Conservation (phyloP, 1,140 invertebrate species). For the Zaprionus africanus region DNA sequence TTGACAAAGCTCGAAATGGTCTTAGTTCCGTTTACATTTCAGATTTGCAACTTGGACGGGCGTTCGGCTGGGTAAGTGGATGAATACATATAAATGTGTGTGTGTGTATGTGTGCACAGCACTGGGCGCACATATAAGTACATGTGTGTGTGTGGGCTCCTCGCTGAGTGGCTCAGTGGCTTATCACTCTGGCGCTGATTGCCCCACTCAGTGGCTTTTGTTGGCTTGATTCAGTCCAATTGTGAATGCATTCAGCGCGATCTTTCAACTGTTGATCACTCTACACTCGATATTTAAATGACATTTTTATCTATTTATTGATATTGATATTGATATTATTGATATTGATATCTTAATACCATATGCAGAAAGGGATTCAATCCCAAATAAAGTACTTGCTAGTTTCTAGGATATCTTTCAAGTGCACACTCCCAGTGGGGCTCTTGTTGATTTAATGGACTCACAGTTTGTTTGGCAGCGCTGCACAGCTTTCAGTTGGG, state of each 20-base stretch:
- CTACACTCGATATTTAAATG: not conserved
- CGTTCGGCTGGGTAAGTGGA: not conserved
- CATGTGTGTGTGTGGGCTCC: not conserved
- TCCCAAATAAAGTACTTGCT: too few species aligned
- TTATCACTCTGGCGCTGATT: slow-evolving; percentile 16
- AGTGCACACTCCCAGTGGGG: not conserved
- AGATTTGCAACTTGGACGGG: slow-evolving; percentile 33
- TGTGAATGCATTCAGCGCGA: slow-evolving; percentile 7
- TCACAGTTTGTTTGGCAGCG: not conserved
- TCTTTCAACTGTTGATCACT: not conserved
- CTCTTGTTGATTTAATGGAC: not conserved
- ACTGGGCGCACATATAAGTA: not conserved
- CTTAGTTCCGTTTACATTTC: slow-evolving; percentile 56
- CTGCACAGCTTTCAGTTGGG: not conserved
- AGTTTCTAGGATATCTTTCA: slow-evolving; percentile 7
- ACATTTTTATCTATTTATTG: not conserved
- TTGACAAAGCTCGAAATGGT: slow-evolving; percentile 52
- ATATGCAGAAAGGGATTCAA: too few species aligned
- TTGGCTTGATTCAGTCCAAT: slow-evolving; percentile 9
- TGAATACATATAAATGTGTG: not conserved
- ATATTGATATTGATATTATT: too few species aligned
- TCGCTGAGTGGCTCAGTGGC: slow-evolving; percentile 31
- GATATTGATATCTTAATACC: too few species aligned
- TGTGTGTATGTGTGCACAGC: slow-evolving; percentile 1
- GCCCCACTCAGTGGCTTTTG: slow-evolving; percentile 20